These are phyloP conservation scores for Pinna nobilis DNA, from an alignment of 1,140 invertebrate genomes.

Conservation along the genomic window DNA sequence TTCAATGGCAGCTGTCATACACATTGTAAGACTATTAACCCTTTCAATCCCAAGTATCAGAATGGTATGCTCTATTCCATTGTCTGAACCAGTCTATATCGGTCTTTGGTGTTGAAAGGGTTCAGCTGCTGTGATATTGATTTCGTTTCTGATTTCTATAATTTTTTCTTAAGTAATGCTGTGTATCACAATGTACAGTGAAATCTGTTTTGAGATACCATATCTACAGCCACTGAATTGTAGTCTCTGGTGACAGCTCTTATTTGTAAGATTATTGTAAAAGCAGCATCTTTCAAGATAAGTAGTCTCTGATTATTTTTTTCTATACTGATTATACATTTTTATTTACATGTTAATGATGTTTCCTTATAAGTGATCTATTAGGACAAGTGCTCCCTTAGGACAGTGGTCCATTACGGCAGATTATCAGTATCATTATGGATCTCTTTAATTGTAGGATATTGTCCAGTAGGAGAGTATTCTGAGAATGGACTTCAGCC, in stretches of 20 bases:
- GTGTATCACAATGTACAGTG: no score
- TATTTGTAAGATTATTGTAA: no score
- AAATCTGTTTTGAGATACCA: no score
- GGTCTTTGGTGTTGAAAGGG: no score
- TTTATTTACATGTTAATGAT: background rate
- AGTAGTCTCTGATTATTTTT: background rate
- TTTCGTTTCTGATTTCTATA: no score
- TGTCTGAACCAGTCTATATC: background rate
- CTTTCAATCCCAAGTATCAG: background rate
- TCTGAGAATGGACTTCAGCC: constrained; percentile 40
- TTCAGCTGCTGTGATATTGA: no score
- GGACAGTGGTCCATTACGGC: background rate
- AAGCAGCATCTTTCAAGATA: no score
- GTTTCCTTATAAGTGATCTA: background rate
- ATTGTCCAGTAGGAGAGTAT: constrained; percentile 35
- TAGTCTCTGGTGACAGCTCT: no score
- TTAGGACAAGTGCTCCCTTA: background rate
- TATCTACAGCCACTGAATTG: no score
- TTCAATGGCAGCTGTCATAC: background rate
- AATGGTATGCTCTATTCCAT: no score
- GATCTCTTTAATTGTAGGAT: background rate
- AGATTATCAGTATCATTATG: background rate
- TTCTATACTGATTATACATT: background rate
- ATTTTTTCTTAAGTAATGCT: no score
- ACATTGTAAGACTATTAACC: background rate